Evolutionary conservation across 2,888 invertebrate genomes (phyloP).

Genomic region (Diplolepis rosae): DNA sequence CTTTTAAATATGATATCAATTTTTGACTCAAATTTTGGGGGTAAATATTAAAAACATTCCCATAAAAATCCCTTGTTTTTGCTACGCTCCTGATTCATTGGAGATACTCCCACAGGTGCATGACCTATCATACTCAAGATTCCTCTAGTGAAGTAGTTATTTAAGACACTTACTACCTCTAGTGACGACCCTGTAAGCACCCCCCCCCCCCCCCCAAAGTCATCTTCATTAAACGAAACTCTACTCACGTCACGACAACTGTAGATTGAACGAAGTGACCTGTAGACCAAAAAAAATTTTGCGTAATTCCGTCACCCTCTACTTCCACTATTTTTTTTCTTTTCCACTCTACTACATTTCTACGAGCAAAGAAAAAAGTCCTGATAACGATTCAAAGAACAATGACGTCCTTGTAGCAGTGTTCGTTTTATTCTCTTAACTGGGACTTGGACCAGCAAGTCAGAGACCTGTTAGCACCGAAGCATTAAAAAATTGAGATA

Average conservation of each 20-base stretch:
- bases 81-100: background rate
- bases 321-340: background rate
- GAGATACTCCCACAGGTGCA: background rate
- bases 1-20: no score
- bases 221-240: background rate
- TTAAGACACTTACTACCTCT: background rate
- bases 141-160: background rate
- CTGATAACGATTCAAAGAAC: background rate
- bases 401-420: background rate
- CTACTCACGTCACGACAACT: background rate
- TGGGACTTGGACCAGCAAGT: background rate
- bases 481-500: background rate
- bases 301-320: conserved; percentile 13
- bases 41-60: no score
- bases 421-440: background rate
- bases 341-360: background rate
- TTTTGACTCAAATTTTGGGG: no score
- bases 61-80: background rate
- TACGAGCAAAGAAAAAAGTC: background rate
- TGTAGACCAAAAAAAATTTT: conserved; percentile 12
- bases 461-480: background rate
- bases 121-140: background rate
- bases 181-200: background rate
- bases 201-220: background rate
- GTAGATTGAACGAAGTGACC: conserved; percentile 10